Evolutionary conservation across 2,888 invertebrate species (phyloP).

Genomic region (Lymantria dispar): DNA sequence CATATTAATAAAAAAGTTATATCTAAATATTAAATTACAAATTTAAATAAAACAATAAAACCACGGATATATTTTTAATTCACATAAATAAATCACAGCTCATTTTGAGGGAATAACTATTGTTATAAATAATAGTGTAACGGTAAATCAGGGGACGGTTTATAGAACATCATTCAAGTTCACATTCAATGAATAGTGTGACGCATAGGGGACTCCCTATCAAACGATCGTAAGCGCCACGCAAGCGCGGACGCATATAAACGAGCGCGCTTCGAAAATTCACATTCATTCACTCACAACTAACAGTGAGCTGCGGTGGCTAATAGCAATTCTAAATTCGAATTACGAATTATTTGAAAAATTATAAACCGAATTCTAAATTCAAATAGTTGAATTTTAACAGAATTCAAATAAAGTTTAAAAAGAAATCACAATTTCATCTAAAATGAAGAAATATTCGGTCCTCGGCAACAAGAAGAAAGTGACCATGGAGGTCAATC

Average conservation of each 20-base stretch:
- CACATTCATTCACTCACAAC: slow-evolving; percentile 34
- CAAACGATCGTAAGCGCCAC: slow-evolving; percentile 15
- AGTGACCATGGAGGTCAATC: slow-evolving; percentile 72
- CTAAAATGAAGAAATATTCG: slow-evolving; percentile 72
- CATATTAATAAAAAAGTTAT: background rate
- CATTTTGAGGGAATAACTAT: background rate
- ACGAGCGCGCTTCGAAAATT: slow-evolving; percentile 7
- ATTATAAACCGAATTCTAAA: background rate
- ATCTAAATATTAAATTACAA: background rate
- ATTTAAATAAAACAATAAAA: background rate
- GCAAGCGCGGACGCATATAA: slow-evolving; percentile 40
- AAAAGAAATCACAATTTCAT: slow-evolving; percentile 16
- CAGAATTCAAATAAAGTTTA: slow-evolving; percentile 9
- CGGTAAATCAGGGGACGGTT: slow-evolving; percentile 14
- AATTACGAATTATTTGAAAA: background rate
- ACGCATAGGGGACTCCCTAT: slow-evolving; percentile 51
- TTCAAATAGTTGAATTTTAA: slow-evolving; percentile 5
- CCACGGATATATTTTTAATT: no score
- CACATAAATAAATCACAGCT: background rate
- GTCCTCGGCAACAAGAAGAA: slow-evolving; percentile 76
- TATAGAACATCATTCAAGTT: slow-evolving; percentile 19
- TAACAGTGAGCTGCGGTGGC: slow-evolving; percentile 14
- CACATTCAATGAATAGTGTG: slow-evolving; percentile 37
- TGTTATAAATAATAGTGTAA: slow-evolving; percentile 5
- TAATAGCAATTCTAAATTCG: background rate